Conservation (phyloP, 2,797 vertebrate species). For the Zalophus californianus region DNA sequence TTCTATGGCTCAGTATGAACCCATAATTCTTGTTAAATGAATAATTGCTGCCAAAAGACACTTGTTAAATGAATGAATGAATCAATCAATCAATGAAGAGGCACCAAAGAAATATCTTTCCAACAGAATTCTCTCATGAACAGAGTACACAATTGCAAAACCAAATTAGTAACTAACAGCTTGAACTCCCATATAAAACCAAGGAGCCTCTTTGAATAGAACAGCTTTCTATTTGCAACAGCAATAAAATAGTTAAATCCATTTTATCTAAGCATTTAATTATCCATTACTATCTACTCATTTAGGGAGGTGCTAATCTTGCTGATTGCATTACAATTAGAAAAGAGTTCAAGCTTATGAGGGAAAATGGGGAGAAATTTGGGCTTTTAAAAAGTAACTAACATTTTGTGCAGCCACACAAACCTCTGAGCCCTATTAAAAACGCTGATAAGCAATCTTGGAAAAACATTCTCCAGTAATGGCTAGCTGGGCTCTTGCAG, state of each 20-base stretch:
- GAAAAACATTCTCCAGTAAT: slow-evolving; percentile 80
- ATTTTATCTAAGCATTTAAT: slow-evolving; percentile 77
- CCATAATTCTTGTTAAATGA: slow-evolving; percentile 42
- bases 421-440: slow-evolving; percentile 81
- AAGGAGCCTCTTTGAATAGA: slow-evolving; percentile 46
- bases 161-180: slow-evolving; percentile 65
- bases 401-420: slow-evolving; percentile 73
- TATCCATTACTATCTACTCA: slow-evolving; percentile 68
- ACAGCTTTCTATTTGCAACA: slow-evolving; percentile 43
- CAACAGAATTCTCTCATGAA: slow-evolving; percentile 48
- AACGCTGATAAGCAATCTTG: slow-evolving; percentile 81
- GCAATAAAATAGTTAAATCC: slow-evolving; percentile 58
- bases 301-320: slow-evolving; percentile 68
- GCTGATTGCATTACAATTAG: slow-evolving; percentile 66
- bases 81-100: slow-evolving; percentile 37
- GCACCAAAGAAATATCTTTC: slow-evolving; percentile 42
- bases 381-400: slow-evolving; percentile 79
- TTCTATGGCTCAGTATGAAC: background rate
- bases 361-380: slow-evolving; percentile 63
- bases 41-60: slow-evolving; percentile 43
- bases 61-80: slow-evolving; percentile 39
- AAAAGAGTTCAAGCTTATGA: slow-evolving; percentile 47
- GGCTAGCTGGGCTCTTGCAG: slow-evolving; percentile 80
- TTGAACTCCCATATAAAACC: slow-evolving; percentile 55
- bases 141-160: slow-evolving; percentile 60